These are phyloP conservation scores for Morone saxatilis DNA, from an alignment of 2,113 vertebrate genomes.

Conservation along the genomic window DNA sequence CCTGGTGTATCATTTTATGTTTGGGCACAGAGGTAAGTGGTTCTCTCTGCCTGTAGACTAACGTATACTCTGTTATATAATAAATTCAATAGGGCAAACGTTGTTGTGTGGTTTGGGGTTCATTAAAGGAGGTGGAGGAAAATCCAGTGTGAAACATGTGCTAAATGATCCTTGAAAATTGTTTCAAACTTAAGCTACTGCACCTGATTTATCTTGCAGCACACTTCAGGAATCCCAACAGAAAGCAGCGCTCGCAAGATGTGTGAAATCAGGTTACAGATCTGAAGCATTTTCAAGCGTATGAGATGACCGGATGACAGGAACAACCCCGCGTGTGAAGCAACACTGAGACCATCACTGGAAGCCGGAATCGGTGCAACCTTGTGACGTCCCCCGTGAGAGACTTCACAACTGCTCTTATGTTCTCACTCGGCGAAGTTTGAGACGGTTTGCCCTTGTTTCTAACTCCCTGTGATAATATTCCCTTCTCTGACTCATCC, in stretches of 20 bases:
- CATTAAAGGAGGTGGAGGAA: conserved; percentile 27
- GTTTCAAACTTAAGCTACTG: conserved; percentile 15
- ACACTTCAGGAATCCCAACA: neutral
- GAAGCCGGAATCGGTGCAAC: neutral
- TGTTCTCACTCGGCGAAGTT: conserved; percentile 19
- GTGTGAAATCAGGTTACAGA: neutral
- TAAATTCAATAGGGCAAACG: neutral
- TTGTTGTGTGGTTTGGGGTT: conserved; percentile 47
- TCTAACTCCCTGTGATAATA: conserved; percentile 54
- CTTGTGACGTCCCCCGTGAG: neutral
- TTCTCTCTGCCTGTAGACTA: conserved; percentile 45
- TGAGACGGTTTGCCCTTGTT: conserved; percentile 13
- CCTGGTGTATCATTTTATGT: conserved; percentile 30
- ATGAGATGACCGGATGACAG: conserved; percentile 20
- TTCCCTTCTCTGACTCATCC: conserved; percentile 19
- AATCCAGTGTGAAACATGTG: conserved; percentile 15
- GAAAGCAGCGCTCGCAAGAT: conserved; percentile 7
- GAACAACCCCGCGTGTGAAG: conserved; percentile 16
- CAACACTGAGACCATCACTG: neutral
- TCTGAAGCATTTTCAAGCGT: conserved; percentile 43
- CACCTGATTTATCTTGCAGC: conserved; percentile 9
- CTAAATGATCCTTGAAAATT: conserved; percentile 19
- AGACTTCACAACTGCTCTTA: conserved; percentile 17
- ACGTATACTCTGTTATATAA: conserved; percentile 7
- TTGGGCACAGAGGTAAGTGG: conserved; percentile 40